Base-by-base conservation (phyloP, 2,888 invertebrate species). In the Aleiodes leptofemur region DNA sequence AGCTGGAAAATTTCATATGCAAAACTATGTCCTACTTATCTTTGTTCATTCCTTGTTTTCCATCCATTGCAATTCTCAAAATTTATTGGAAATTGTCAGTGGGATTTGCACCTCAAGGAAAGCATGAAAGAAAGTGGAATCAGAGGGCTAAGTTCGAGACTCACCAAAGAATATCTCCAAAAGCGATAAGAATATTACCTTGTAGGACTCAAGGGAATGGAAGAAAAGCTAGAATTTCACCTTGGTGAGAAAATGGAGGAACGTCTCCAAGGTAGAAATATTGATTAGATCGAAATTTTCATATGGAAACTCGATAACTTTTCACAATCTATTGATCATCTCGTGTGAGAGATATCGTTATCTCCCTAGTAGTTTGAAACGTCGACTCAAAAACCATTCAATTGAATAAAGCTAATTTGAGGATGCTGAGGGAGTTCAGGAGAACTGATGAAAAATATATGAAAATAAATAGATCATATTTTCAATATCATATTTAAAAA, bases 101-200 rank as follows among this genome's bases (percentile, higher is more conserved):
- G 11, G 64, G 29, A 72, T 61, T 64, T 73, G 34, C 69, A 69
- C 51, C 29, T 38, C 59, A 73, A 56, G 73, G 69, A 50, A 48
- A 48, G 48, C 34, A 50, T 48, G 66, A 48, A 13, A 31, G n/a
- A 56, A 50, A 68, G n/a, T 31, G 11, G 29, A 56, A 57, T 57
- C 8, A 64, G 34, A 50, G 34, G 31, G 48, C 68, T 31, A 61
- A 34, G 38, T 4, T 31, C n/a, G 23, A 53, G 43, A 48, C 34
- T 70, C 73, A 43, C 51, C 55, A 23, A 74, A 71, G 73, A 66
- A 74, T 57, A 74, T 76, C 64, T 74, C 38, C 50, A 9, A 74
- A 69, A 76, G 73, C 69, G 77, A 80, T 80, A 77, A 79, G 79
- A 69, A 76, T 80, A 80, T 79, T 77, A 73, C 73, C 29, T 66